Evolutionary conservation across 23 tunicate species (phyloP).

Genomic region (Ciona savignyi): DNA sequence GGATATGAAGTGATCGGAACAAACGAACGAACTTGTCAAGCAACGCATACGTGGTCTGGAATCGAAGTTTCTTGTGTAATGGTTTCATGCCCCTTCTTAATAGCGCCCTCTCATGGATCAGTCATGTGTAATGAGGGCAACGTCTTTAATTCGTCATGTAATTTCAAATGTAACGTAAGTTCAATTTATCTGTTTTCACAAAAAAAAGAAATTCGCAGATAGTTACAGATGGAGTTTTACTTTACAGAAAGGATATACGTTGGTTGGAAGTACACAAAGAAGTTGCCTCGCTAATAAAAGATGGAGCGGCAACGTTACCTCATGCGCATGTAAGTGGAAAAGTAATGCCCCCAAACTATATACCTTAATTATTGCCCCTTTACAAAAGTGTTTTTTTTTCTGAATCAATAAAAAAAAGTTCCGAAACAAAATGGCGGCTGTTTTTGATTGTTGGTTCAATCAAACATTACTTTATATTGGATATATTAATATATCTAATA

Average conservation of each 20-base stretch:
- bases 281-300: conserved; percentile 45
- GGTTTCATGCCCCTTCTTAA: conserved; percentile 36
- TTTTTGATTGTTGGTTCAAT: too few species aligned
- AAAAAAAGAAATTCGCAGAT: neutral
- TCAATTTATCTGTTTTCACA: neutral
- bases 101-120: conserved; percentile 27
- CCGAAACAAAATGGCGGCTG: too few species aligned
- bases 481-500: too few species aligned
- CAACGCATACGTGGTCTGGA: conserved; percentile 69
- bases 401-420: too few species aligned
- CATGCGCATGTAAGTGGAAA: conserved; percentile 27
- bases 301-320: conserved; percentile 42
- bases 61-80: conserved; percentile 42
- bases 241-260: conserved; percentile 62
- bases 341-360: too few species aligned
- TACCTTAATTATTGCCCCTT: too few species aligned
- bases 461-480: too few species aligned
- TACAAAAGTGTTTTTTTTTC: neutral
- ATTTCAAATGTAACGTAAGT: conserved; percentile 75
- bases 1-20: conserved; percentile 65
- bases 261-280: conserved; percentile 48
- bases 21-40: conserved; percentile 39
- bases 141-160: conserved; percentile 51
- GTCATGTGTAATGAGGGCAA: conserved; percentile 48
- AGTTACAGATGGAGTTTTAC: neutral